Base-by-base conservation (phyloP, 1,140 invertebrate species). In the Portunus trituberculatus region DNA sequence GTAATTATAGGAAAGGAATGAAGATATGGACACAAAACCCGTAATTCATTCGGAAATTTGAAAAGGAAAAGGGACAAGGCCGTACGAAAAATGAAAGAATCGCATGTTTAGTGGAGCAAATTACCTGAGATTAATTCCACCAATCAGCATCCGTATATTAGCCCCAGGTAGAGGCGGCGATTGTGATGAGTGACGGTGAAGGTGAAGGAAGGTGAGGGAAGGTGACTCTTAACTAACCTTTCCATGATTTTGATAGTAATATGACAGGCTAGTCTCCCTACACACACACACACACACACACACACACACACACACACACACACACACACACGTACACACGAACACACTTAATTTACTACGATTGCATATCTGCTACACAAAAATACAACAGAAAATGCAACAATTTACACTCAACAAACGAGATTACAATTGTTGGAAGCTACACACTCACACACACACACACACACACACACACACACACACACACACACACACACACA, bases 241-340 rank as follows among this genome's bases (percentile, higher is more conserved):
- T 39, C 39, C 67, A 2, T 76, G 67, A 76, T 76, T 76, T n/a
- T n/a, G n/a, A 7, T 8, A 1, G 31, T 4, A 10, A 87, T 7
- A 0, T 20, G 29, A 59, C 3, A 59, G 52, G 52, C 16, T 39
- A 6, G 39, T 39, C 39, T 39, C 39, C 6, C 39, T 39, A 93
- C 29, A 86, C 28, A 93, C 48, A 93, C 29, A 92, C 39, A 92
- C 39, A 92, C 39, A 92, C 39, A 82, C 39, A 31, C 32, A 92
- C 82, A 92, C 82, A 92, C 82, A 92, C 82, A 84, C 82, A 92
- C 82, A 92, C 48, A 93, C 86, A 46, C 82, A 92, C 86, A 93
- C 48, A 93, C 86, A 93, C 48, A 88, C 45, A 88, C 7, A 39
- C 25, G 45, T 14, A 39, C 45, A 32, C 20, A 39, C 45, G 20